These are phyloP conservation scores for Nomada fabriciana DNA, from an alignment of 2,888 invertebrate genomes.

Conservation along the genomic window DNA sequence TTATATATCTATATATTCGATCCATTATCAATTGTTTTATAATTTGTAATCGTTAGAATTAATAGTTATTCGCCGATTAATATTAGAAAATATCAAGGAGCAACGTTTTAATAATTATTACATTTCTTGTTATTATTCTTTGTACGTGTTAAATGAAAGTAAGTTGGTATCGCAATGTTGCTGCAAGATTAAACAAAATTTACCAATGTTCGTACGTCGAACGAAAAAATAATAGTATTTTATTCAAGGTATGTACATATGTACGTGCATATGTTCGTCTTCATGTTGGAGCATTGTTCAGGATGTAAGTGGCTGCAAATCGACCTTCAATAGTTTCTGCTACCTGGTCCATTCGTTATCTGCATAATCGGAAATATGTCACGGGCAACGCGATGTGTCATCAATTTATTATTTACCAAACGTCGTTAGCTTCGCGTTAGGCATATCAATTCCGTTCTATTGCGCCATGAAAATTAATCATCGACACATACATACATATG, in stretches of 20 bases:
- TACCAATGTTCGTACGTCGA: no score
- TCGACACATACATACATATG: constrained; percentile 25
- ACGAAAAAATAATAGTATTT: no score
- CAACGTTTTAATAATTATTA: no score
- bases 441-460: constrained; percentile 49
- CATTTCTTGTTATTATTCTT: no score
- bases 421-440: constrained; percentile 59
- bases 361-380: constrained; percentile 56
- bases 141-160: no score
- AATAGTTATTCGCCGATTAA: no score
- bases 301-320: constrained; percentile 20
- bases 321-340: constrained; percentile 34
- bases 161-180: no score
- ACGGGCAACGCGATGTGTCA: constrained; percentile 50
- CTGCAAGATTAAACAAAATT: no score
- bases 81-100: no score
- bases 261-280: background rate
- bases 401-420: constrained; percentile 72
- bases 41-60: no score
- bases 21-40: no score
- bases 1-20: no score
- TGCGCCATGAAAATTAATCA: constrained; percentile 55
- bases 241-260: background rate
- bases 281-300: background rate
- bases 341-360: constrained; percentile 48